Percentiles rank a stretch among this genome's conserved stretches.
These are phyloP conservation scores for Drosophila nigricruria DNA, from an alignment of 2,888 invertebrate genomes.

Conservation along the genomic window DNA sequence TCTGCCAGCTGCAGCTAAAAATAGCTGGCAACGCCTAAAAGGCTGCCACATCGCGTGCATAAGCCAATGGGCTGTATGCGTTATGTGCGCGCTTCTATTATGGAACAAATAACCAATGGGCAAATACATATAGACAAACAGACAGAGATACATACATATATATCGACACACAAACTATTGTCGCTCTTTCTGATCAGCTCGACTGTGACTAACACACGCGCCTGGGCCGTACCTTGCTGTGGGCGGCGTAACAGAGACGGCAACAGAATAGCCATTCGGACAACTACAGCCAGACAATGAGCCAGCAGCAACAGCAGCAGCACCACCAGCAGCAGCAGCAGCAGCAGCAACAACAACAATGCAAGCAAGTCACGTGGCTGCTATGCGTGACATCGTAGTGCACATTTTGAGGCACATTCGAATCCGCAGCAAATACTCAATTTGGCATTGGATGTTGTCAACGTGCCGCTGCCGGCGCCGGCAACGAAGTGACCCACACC, in stretches of 20 bases:
- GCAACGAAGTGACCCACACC: constrained; percentile 6
- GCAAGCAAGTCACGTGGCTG: constrained; percentile 54
- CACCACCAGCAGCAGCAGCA: constrained; percentile 3
- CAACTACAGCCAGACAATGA: constrained; percentile 1
- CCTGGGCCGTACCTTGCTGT: constrained; percentile 1
- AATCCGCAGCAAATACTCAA: constrained; percentile 21
- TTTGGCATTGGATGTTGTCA: constrained; percentile 27
- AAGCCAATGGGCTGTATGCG: constrained; percentile 10
- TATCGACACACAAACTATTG: constrained; percentile 3
- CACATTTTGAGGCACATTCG: constrained; percentile 51
- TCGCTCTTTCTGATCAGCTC: constrained; percentile 28
- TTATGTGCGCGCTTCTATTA: constrained; percentile 9
- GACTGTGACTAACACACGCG: constrained; percentile 18
- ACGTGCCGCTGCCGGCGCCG: constrained; percentile 36
- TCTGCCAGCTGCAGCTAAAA: background rate
- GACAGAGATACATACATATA: background rate
- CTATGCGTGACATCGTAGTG: constrained; percentile 54
- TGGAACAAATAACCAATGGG: constrained; percentile 3
- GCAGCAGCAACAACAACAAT: constrained; percentile 9
- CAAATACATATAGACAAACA: background rate
- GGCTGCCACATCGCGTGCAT: constrained; percentile 29
- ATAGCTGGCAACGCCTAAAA: constrained; percentile 49
- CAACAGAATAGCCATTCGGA: constrained; percentile 10
- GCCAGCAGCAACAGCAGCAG: constrained; percentile 7
- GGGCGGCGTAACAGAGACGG: constrained; percentile 3